phyloP scores from a whole-genome alignment of 2,797 vertebrate species.

The Gymnoscopelus microlampas region DNA sequence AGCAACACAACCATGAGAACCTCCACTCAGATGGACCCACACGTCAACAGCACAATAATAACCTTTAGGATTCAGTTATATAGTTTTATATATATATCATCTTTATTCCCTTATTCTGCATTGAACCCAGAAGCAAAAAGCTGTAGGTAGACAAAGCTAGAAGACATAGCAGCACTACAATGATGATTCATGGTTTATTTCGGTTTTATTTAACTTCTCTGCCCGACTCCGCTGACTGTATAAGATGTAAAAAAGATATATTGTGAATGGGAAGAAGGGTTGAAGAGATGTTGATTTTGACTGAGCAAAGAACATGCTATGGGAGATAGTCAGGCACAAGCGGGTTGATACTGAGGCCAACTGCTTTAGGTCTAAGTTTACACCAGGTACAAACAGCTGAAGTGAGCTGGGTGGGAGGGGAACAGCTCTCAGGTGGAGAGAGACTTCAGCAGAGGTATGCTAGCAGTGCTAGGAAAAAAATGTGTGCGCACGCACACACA shows the following conservation, averaged over 20 bases:
- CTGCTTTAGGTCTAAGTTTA: conserved; percentile 31
- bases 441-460: conserved; percentile 46
- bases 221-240: no score
- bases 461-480: conserved; percentile 33
- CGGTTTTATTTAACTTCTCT: not conserved
- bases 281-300: not conserved
- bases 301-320: conserved; percentile 8
- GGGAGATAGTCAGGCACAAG: conserved; percentile 9
- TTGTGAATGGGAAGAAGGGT: not conserved
- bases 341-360: conserved; percentile 15
- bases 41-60: conserved; percentile 51
- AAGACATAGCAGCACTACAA: no score
- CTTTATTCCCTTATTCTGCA: no score
- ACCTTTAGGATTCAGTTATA: conserved; percentile 40
- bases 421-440: conserved; percentile 53
- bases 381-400: conserved; percentile 25
- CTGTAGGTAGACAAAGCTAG: no score
- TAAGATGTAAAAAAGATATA: no score
- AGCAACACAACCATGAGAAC: not conserved
- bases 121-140: no score
- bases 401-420: conserved; percentile 34
- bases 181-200: not conserved
- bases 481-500: conserved; percentile 9
- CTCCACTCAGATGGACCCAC: conserved; percentile 33
- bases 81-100: conserved; percentile 13